Base-by-base conservation (phyloP, 2,888 invertebrate species). In the Eupithecia abbreviata region DNA sequence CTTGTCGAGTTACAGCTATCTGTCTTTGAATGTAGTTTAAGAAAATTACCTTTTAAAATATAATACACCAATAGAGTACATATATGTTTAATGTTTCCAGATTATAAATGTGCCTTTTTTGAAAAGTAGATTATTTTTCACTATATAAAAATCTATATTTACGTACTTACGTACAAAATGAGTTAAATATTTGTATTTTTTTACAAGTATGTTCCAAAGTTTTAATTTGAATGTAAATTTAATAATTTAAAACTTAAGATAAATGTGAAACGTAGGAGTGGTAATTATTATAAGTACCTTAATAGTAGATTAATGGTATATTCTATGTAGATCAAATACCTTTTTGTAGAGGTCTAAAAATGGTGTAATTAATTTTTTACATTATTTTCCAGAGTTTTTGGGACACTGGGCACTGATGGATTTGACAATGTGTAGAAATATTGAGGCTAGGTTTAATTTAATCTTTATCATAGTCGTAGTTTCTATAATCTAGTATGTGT, bases 81-180 rank as follows among this genome's bases (percentile, higher is more conserved):
- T 70, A 77, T 77, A 71, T 72, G 67, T 79, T 76, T 77, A 73
- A 74, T 79, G 81, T 86, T 88, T 88, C 83, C 85, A 86, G 84
- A 87, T 86, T 82, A 88, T 89, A 84, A 83, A 91, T 89, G 92
- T 93, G 92, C 92, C 92, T 92, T 92, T 92, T 90, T 90, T 90
- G 83, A 86, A 86, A 84, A 72, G 70, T 78, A 70, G 41, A 81
- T 82, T 77, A 74, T 72, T 78, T 71, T 49, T 18, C 30, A 47
- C 45, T 42, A 18, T 4, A 47, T 47, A 69, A 47, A 30, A 68
- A 10, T 45, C 15, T 47, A 68, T 68, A 68, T 68, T 68, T 68
- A 47, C 68, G 18, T 43, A 18, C 18, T 18, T 68, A 45, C 45
- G 47, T 18, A 47, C 30, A 47, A 47, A 47, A 7, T 47, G 68